Evolutionary conservation across 2,113 vertebrate genomes (phyloP).

Genomic region (Sorex araneus): DNA sequence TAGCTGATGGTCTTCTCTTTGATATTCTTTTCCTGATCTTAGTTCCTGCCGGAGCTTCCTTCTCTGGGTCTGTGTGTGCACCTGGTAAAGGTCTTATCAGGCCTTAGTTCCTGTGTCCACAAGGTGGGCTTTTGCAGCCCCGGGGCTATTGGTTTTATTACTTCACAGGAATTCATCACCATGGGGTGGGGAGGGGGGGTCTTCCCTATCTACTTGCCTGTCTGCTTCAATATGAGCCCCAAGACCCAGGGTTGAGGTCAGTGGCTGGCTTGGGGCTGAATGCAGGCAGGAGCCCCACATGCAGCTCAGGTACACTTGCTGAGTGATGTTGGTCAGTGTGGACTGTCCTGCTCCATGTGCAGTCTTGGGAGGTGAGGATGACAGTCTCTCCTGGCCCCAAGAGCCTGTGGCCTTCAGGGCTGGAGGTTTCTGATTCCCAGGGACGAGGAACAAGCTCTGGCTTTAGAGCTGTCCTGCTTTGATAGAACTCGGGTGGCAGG

Average conservation of each 20-base stretch:
- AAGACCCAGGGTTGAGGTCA: neutral
- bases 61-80: too few species aligned
- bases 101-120: too few species aligned
- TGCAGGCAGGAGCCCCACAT: neutral
- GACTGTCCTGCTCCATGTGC: neutral
- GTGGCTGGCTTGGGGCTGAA: neutral
- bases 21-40: too few species aligned
- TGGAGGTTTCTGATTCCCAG: neutral
- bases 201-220: neutral
- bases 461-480: neutral
- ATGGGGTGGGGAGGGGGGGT: too few species aligned
- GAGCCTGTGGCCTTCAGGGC: neutral
- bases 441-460: conserved; percentile 5
- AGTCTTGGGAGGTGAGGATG: neutral
- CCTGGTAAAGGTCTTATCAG: too few species aligned
- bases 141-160: too few species aligned
- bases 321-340: neutral
- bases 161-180: too few species aligned
- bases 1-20: too few species aligned
- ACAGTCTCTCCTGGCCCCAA: neutral
- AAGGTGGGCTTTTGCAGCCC: too few species aligned
- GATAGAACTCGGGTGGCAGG: neutral
- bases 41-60: too few species aligned
- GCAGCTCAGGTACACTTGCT: neutral
- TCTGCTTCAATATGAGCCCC: neutral